Percentiles rank a stretch among this genome's conserved stretches.
Conservation (phyloP, 2,888 invertebrate genomes). For the Tethea ocularis region DNA sequence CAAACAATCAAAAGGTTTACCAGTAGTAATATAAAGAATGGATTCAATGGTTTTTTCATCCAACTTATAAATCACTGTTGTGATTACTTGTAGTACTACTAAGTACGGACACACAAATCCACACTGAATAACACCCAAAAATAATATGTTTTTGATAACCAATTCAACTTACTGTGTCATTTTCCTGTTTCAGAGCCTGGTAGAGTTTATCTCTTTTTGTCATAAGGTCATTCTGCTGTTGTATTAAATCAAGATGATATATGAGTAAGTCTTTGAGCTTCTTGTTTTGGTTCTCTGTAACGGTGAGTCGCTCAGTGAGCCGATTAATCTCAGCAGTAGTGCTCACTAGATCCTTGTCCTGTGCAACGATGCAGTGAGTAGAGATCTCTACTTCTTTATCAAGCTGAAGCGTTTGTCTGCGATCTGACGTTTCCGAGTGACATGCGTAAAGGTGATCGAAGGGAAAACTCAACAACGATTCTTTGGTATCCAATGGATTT, state of each 20-base stretch:
- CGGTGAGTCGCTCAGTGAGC: conserved; percentile 65
- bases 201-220: conserved; percentile 91
- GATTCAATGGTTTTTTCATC: too few relatives aligned
- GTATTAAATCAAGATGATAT: conserved; percentile 93
- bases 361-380: conserved; percentile 56
- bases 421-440: conserved; percentile 71
- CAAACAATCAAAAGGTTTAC: too few relatives aligned
- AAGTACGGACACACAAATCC: conserved; percentile 5
- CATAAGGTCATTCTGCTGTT: conserved; percentile 94
- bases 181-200: conserved; percentile 88
- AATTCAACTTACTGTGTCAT: conserved; percentile 87
- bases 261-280: conserved; percentile 91
- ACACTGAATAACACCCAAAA: neutral
- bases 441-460: conserved; percentile 90
- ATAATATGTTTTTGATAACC: conserved; percentile 6
- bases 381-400: conserved; percentile 71
- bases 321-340: conserved; percentile 44
- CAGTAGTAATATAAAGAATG: too few relatives aligned
- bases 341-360: conserved; percentile 48
- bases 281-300: conserved; percentile 83
- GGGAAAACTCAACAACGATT: conserved; percentile 84
- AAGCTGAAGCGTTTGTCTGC: conserved; percentile 57
- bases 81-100: too few relatives aligned
- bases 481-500: conserved; percentile 75
- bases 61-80: neutral